Evolutionary conservation across 2,113 vertebrate species (phyloP).

Genomic region (Melanerpes formicivorus): DNA sequence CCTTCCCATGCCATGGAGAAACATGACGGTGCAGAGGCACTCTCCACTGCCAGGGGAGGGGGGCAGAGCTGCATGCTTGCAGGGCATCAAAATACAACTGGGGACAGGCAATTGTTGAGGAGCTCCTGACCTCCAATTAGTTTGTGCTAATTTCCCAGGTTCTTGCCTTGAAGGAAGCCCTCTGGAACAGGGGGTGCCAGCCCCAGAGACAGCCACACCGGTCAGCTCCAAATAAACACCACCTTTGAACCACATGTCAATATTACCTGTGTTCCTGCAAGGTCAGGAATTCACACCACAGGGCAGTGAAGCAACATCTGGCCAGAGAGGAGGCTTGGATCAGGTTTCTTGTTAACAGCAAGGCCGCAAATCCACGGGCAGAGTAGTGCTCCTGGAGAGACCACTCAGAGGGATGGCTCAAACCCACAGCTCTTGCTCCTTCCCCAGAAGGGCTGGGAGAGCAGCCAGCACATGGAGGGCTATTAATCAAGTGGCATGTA

Average conservation of each 20-base stretch:
- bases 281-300: background rate
- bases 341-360: background rate
- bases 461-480: background rate
- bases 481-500: background rate
- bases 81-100: background rate
- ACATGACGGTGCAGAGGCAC: fast-evolving
- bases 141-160: background rate
- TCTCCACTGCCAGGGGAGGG: background rate
- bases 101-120: background rate
- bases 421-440: background rate
- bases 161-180: background rate
- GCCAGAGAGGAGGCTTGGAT: background rate
- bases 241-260: slow-evolving; percentile 50
- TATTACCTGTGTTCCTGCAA: background rate
- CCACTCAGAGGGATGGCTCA: background rate
- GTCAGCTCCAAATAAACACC: background rate
- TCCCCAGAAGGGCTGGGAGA: background rate
- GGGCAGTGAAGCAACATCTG: slow-evolving; percentile 10
- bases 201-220: background rate
- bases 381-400: background rate
- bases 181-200: background rate
- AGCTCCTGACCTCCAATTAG: background rate
- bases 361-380: background rate
- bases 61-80: background rate
- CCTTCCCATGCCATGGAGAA: background rate